phyloP scores from a whole-genome alignment of 2,888 invertebrate species.

The Zeuzera pyrina region DNA sequence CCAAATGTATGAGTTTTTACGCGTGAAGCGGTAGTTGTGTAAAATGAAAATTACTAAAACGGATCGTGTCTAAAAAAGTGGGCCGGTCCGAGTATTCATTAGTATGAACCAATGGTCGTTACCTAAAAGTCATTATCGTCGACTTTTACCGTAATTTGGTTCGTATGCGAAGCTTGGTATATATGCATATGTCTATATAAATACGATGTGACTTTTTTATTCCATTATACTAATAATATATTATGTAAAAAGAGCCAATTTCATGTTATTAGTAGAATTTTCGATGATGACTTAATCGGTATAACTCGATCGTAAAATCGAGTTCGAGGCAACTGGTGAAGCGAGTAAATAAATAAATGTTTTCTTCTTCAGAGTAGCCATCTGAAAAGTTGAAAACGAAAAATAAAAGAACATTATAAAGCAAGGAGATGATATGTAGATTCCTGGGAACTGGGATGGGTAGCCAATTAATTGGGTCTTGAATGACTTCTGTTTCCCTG shows the following conservation, averaged over 20 bases:
- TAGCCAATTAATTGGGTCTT: too few species aligned
- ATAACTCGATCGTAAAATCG: slow-evolving; percentile 32
- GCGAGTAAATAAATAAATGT: too few species aligned
- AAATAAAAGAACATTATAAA: too few species aligned
- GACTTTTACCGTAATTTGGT: slow-evolving; percentile 67
- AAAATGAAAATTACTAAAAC: slow-evolving; percentile 57
- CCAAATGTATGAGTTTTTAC: slow-evolving; percentile 26
- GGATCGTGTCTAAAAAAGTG: slow-evolving; percentile 64
- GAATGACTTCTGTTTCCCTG: too few species aligned
- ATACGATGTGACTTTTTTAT: slow-evolving; percentile 3
- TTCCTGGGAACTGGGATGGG: too few species aligned
- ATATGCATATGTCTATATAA: slow-evolving; percentile 15
- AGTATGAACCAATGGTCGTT: slow-evolving; percentile 68
- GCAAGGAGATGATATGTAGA: too few species aligned
- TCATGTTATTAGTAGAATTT: slow-evolving; percentile 48
- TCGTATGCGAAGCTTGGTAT: slow-evolving; percentile 21
- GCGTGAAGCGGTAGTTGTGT: slow-evolving; percentile 40
- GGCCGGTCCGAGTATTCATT: slow-evolving; percentile 60
- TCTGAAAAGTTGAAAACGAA: too few species aligned
- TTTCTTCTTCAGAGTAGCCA: too few species aligned
- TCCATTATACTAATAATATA: slow-evolving; percentile 50
- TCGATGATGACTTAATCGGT: slow-evolving; percentile 36
- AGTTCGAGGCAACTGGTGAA: too few species aligned
- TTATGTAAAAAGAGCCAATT: slow-evolving; percentile 59
- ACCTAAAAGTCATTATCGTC: slow-evolving; percentile 69